phyloP scores from a whole-genome alignment of 2,888 invertebrate genomes.

The Volucella zonaria region DNA sequence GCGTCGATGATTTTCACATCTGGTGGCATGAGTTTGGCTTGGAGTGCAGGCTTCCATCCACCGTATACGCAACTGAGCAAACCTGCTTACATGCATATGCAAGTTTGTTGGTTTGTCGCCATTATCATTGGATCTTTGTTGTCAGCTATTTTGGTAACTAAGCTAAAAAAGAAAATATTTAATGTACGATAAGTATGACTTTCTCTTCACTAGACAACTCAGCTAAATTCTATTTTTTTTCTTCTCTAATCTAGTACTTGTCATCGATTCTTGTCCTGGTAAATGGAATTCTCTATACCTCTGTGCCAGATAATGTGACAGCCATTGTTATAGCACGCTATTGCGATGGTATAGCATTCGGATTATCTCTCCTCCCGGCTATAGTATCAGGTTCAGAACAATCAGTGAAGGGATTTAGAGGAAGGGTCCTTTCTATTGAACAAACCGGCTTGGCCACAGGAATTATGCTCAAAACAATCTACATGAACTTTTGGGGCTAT shows the following conservation, averaged over 20 bases:
- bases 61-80: not conserved
- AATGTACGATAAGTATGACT: constrained; percentile 17
- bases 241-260: constrained; percentile 4
- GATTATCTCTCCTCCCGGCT: constrained; percentile 77
- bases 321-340: constrained; percentile 78
- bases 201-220: not conserved
- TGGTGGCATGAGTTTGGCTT: constrained; percentile 77
- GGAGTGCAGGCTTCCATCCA: constrained; percentile 75
- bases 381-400: constrained; percentile 79
- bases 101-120: constrained; percentile 79
- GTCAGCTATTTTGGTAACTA: constrained; percentile 73
- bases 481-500: constrained; percentile 68
- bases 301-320: constrained; percentile 58
- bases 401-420: constrained; percentile 72
- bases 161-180: constrained; percentile 29
- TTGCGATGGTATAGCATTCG: constrained; percentile 78
- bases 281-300: constrained; percentile 76
- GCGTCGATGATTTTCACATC: constrained; percentile 75
- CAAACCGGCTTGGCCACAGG: constrained; percentile 76
- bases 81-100: constrained; percentile 63
- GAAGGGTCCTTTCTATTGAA: constrained; percentile 75
- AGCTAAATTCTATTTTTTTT: not conserved
- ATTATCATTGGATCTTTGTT: constrained; percentile 77
- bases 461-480: constrained; percentile 76
- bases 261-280: constrained; percentile 70